A percentile compares a stretch with the other conserved stretches of the same genome.
Conservation (phyloP, 2,888 invertebrate genomes). For the Drosophila borealis region DNA sequence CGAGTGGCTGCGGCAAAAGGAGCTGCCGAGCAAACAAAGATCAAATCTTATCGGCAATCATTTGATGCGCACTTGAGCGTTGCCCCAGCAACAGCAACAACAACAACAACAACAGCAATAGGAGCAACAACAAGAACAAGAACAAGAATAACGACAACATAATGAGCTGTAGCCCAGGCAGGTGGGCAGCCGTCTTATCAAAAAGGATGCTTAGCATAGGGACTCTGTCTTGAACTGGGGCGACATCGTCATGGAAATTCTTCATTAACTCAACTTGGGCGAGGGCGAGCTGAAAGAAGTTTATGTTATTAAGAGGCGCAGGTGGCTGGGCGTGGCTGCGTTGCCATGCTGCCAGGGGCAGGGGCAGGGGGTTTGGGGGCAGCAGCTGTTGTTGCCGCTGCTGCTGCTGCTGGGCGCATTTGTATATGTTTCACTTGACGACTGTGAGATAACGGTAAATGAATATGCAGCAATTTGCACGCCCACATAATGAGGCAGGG, state of each 20-base stretch:
- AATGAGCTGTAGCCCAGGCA: constrained; percentile 64
- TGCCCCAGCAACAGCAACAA: constrained; percentile 46
- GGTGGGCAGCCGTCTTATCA: constrained; percentile 57
- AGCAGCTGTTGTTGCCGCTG: constrained; percentile 58
- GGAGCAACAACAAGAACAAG: constrained; percentile 12
- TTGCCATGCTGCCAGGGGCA: constrained; percentile 17
- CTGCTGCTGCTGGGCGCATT: constrained; percentile 49
- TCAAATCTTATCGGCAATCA: constrained; percentile 80
- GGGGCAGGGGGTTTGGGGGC: constrained; percentile 14
- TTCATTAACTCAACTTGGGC: constrained; percentile 79
- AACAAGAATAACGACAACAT: constrained; percentile 45
- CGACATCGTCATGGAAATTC: constrained; percentile 80
- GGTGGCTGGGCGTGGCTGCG: constrained; percentile 4
- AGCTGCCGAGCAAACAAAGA: constrained; percentile 68
- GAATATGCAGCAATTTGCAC: constrained; percentile 81
- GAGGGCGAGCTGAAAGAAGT: constrained; percentile 66
- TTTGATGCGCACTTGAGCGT: constrained; percentile 71
- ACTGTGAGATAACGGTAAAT: constrained; percentile 79
- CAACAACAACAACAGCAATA: constrained; percentile 35
- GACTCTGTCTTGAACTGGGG: background rate
- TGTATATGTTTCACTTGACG: constrained; percentile 76
- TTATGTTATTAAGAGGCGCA: constrained; percentile 75
- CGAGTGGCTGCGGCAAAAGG: constrained; percentile 40
- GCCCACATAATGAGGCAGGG: constrained; percentile 78
- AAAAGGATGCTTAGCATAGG: constrained; percentile 50